Evolutionary conservation across 2,797 vertebrate genomes (phyloP).

Genomic region (Triplophysa yarkandensis): DNA sequence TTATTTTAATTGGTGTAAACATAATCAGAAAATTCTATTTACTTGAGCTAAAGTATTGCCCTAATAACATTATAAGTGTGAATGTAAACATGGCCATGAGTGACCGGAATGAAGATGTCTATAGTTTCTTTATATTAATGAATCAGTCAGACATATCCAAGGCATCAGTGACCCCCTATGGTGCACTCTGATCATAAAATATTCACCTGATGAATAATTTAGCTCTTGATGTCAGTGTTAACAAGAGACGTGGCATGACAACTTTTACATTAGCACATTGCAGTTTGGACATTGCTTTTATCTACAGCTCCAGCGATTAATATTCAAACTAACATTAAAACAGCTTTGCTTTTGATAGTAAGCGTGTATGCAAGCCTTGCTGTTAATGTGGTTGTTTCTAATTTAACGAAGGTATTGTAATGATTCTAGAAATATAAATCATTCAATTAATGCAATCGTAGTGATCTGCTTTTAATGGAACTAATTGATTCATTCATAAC

Average conservation of each 20-base stretch:
- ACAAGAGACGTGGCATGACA: conserved; percentile 37
- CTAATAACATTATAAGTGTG: not conserved
- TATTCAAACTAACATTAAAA: not conserved
- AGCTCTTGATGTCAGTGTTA: conserved; percentile 60
- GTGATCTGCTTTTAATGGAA: not conserved
- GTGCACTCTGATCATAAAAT: conserved; percentile 70
- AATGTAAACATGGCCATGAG: not conserved
- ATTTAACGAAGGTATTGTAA: not conserved
- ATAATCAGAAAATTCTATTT: not conserved
- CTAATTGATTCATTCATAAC: no score
- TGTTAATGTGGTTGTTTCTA: not conserved
- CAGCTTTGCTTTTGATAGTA: conserved; percentile 5
- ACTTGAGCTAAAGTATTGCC: not conserved
- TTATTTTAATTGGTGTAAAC: not conserved
- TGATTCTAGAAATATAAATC: not conserved
- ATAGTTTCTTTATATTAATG: conserved; percentile 59
- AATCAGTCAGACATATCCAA: conserved; percentile 73
- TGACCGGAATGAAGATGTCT: conserved; percentile 58
- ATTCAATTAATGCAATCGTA: not conserved
- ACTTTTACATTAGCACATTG: conserved; percentile 58
- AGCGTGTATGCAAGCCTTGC: not conserved
- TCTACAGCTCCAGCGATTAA: conserved; percentile 46
- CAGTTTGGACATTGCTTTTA: conserved; percentile 64
- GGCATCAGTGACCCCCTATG: conserved; percentile 61
- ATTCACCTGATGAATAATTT: conserved; percentile 70